Evolutionary conservation across 2,888 invertebrate genomes (phyloP), one percentile per base, ranked within the genome.

Genomic region (Eretmocerus hayati): DNA sequence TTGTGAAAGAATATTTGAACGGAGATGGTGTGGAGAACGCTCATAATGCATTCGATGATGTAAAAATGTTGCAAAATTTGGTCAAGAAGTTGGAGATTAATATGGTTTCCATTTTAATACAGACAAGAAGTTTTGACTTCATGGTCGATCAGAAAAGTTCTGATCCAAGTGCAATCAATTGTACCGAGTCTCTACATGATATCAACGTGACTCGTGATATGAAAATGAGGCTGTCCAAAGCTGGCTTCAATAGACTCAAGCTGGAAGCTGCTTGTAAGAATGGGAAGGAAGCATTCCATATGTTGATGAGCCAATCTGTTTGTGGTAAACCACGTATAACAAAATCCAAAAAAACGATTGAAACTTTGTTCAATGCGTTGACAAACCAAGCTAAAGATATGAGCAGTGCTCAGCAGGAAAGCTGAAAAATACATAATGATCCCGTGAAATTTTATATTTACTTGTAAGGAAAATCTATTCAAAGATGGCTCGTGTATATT

Each of bases 31-130:
- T 36, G 11, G 4, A 18, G n/a, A 15, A 36, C 18, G 44, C 44
- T 16, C 44, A 44, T 18, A 44, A 44, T 26, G 44, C 44, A 3
- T 9, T 44, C 6, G 30, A 36, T n/a, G 44, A 44, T 37, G 39
- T 46, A 8, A 16, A 36, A 16, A 26, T 52, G 22, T 15, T 44
- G 20, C 35, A 46, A 43, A 46, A 50, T 42, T n/a, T 39, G 41
- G 46, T 16, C 32, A 20, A 31, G 31, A 15, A 36, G 31, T 33
- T 33, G 15, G 15, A 33, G 5, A 15, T 15, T 8, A 15, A 33
- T 15, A 33, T n/a, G 5, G 5, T 15, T 33, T 13, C 5, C 8
- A 37, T 37, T 9, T 4, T 37, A 9, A 19, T 5, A 19, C 19
- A 37, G 5, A 19, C 33, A 26, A 26, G 11, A 11, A 26, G 26